phyloP scores from a whole-genome alignment of 2,797 vertebrate genomes.

The Melopsittacus undulatus region DNA sequence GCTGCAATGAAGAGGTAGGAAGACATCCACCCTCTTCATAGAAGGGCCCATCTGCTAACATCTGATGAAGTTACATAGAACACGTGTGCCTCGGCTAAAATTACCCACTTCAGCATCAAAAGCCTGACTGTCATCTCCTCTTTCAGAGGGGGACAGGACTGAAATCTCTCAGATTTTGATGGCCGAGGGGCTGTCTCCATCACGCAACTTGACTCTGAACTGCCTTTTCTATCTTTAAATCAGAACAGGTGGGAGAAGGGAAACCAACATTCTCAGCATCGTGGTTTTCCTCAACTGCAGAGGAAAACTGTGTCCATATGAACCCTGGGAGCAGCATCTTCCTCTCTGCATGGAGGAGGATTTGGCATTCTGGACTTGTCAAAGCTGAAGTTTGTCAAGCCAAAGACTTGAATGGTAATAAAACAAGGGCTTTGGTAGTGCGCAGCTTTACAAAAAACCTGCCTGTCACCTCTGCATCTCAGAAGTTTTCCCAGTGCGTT shows the following conservation, averaged over 20 bases:
- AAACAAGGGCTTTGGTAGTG: not conserved
- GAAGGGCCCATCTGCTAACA: slow-evolving; percentile 65
- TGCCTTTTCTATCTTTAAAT: not conserved
- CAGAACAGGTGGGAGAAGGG: not conserved
- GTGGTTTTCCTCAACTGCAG: not conserved
- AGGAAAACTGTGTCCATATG: rapidly evolving
- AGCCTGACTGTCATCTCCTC: slow-evolving; percentile 22
- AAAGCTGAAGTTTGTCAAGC: not conserved
- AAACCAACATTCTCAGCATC: not conserved
- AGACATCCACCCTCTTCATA: slow-evolving; percentile 37
- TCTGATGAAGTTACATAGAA: slow-evolving; percentile 57
- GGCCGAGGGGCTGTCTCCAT: not conserved
- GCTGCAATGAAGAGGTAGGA: slow-evolving; percentile 43
- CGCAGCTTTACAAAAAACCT: not conserved
- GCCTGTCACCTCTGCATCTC: not conserved
- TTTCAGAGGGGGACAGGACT: slow-evolving; percentile 11
- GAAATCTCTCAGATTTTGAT: slow-evolving; percentile 41
- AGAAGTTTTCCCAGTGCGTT: not conserved
- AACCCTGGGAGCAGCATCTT: not conserved
- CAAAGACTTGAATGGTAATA: not conserved
- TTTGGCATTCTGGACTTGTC: not conserved
- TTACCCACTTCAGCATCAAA: slow-evolving; percentile 9
- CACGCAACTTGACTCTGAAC: not conserved
- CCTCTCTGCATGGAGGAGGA: not conserved
- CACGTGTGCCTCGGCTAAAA: slow-evolving; percentile 48